phyloP scores from a whole-genome alignment of 2,888 invertebrate species.

The Xestoiulus laeticollis region DNA sequence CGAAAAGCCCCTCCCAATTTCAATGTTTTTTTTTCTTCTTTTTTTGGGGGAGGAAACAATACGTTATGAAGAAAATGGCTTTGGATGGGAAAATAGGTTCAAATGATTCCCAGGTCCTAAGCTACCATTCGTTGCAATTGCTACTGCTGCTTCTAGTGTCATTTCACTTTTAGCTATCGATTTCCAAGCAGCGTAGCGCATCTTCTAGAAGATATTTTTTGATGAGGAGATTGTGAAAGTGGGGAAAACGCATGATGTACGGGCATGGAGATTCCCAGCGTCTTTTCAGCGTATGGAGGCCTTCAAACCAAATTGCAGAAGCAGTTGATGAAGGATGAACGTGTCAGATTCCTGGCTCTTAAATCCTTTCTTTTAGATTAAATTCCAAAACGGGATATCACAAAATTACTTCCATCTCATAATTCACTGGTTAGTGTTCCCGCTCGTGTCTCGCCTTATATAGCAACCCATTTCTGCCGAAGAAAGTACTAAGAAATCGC shows the following conservation, averaged over 20 bases:
- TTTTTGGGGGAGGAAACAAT: not conserved
- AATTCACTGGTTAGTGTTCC: conserved; percentile 47
- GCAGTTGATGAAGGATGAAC: conserved; percentile 48
- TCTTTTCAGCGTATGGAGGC: conserved; percentile 38
- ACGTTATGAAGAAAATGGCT: not conserved
- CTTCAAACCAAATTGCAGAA: conserved; percentile 46
- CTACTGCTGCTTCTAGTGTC: not conserved
- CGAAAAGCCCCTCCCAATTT: conserved; percentile 10
- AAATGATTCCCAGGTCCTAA: conserved; percentile 10
- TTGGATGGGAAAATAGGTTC: conserved; percentile 15
- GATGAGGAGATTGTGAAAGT: conserved; percentile 1
- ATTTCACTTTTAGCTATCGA: conserved; percentile 3
- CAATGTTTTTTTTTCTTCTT: not conserved
- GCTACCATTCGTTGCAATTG: not conserved
- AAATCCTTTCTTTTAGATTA: conserved; percentile 50
- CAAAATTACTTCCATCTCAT: conserved; percentile 51
- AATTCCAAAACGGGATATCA: conserved; percentile 48
- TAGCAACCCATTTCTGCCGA: not conserved
- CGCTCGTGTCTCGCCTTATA: conserved; percentile 21
- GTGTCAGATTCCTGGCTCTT: conserved; percentile 45
- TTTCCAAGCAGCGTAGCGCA: not conserved
- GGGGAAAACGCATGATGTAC: conserved; percentile 37
- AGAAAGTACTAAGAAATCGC: conserved; percentile 12
- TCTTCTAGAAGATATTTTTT: conserved; percentile 20
- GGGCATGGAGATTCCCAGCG: conserved; percentile 4